These are phyloP conservation scores for Drymodes brunneopygia DNA, from an alignment of 2,113 vertebrate genomes.

Conservation along the genomic window DNA sequence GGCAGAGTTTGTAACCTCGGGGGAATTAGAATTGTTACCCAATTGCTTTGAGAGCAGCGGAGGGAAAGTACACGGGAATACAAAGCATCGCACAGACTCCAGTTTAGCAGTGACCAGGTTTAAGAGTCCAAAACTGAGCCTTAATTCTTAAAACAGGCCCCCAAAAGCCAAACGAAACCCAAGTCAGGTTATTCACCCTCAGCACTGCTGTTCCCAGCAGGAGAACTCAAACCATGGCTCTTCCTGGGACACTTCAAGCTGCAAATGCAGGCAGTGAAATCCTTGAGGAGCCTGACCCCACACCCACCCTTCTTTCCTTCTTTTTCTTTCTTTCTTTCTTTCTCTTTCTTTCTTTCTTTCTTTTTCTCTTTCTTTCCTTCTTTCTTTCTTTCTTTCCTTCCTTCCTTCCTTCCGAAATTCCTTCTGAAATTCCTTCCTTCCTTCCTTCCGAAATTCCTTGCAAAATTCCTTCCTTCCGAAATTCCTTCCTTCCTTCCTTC, in stretches of 20 bases:
- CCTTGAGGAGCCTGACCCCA: rapidly evolving
- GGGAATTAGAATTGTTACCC: not conserved
- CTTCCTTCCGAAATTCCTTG: too few relatives aligned
- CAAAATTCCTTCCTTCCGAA: too few relatives aligned
- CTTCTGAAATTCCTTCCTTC: too few relatives aligned
- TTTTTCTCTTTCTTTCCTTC: too few relatives aligned
- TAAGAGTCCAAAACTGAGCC: not conserved
- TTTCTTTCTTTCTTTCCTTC: too few relatives aligned
- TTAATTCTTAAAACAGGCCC: not conserved
- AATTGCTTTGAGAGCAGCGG: not conserved
- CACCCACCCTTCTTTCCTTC: too few relatives aligned
- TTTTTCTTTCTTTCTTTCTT: too few relatives aligned
- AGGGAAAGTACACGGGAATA: not conserved
- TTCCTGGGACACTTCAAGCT: not conserved
- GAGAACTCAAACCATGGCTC: rapidly evolving
- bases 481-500: too few relatives aligned
- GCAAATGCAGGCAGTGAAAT: not conserved
- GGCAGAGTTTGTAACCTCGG: not conserved
- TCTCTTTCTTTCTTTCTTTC: too few relatives aligned
- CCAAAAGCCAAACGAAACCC: not conserved
- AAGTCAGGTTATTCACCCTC: not conserved
- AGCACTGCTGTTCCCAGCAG: rapidly evolving
- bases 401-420: too few relatives aligned
- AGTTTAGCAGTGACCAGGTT: not conserved
- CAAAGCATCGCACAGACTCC: not conserved